These are phyloP conservation scores for Laspeyria flexula DNA, from an alignment of 2,888 invertebrate species.

Conservation along the genomic window DNA sequence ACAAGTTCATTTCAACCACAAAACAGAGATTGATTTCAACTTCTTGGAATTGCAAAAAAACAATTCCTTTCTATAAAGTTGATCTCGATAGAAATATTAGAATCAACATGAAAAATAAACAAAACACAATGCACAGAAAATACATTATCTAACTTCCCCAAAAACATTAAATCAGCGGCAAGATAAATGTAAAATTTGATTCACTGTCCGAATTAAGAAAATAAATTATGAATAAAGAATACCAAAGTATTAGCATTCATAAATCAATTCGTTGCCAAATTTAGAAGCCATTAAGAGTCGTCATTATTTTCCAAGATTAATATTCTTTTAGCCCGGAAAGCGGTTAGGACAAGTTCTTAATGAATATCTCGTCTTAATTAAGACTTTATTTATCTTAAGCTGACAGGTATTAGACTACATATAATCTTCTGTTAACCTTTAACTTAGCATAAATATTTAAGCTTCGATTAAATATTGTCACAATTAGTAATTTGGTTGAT, in stretches of 20 bases:
- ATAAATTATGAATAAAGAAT: neutral
- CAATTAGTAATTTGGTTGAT: no score
- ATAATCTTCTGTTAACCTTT: neutral
- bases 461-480: no score
- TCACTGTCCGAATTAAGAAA: neutral
- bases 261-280: conserved; percentile 1
- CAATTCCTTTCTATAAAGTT: no score
- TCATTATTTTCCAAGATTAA: conserved; percentile 6
- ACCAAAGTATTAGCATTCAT: neutral
- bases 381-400: conserved; percentile 2
- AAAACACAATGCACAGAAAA: no score
- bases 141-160: no score
- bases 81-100: no score
- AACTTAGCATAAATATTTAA: no score
- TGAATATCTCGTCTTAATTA: conserved; percentile 11
- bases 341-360: conserved; percentile 15
- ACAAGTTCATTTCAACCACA: no score
- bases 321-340: conserved; percentile 3
- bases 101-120: no score
- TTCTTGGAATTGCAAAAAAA: no score
- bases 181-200: neutral
- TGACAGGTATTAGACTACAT: neutral
- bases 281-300: conserved; percentile 1
- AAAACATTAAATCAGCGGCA: neutral
- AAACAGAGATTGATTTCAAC: no score